These are phyloP conservation scores for Griposia aprilina DNA, from an alignment of 2,888 invertebrate species.

Conservation along the genomic window DNA sequence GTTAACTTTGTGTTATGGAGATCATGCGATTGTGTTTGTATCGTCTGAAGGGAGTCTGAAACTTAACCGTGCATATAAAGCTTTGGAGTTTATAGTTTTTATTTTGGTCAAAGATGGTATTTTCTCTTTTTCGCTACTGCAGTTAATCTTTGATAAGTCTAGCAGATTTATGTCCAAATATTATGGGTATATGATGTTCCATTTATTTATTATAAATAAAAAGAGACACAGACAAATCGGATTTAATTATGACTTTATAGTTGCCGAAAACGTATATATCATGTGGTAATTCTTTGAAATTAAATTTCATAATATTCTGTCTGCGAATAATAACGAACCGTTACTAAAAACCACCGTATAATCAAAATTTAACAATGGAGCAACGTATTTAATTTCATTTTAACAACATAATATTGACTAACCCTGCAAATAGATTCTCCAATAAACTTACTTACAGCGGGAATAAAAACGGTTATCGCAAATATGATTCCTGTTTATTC, in stretches of 20 bases:
- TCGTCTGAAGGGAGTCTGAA: background rate
- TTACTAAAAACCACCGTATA: conserved; percentile 12
- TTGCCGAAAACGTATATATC: background rate
- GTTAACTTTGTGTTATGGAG: conserved; percentile 47
- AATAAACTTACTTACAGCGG: conserved; percentile 30
- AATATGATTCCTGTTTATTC: conserved; percentile 54
- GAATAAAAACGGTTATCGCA: conserved; percentile 38
- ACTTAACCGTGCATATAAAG: background rate
- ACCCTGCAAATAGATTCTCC: conserved; percentile 33
- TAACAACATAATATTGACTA: conserved; percentile 37
- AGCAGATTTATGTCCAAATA: background rate
- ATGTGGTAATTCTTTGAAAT: background rate
- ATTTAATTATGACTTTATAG: background rate
- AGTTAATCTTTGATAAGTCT: background rate
- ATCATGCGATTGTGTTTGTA: conserved; percentile 27
- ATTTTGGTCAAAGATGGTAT: background rate
- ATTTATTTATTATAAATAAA: background rate
- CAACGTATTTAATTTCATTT: conserved; percentile 13
- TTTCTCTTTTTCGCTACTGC: background rate
- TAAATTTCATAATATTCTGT: conserved; percentile 19
- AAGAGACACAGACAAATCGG: background rate
- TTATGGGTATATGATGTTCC: background rate
- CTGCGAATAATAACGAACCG: background rate
- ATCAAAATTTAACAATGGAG: background rate
- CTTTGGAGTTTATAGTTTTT: background rate